A percentile compares a stretch with the other conserved stretches of the same genome.
Evolutionary conservation across 2,113 vertebrate genomes (phyloP).

Genomic region (Nothocercus julius): DNA sequence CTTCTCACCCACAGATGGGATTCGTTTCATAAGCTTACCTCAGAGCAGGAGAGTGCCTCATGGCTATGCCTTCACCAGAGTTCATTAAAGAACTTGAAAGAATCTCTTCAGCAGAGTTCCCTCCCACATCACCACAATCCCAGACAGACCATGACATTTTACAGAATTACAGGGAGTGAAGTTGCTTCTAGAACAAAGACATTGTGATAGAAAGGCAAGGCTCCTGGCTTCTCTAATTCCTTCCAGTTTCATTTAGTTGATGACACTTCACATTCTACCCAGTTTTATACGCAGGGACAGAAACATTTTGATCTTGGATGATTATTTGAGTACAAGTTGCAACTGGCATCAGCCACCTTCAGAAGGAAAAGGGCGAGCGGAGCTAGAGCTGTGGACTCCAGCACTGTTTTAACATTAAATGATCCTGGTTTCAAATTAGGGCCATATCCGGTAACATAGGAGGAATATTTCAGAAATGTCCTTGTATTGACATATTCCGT

Average conservation of each 20-base stretch:
- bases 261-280: neutral
- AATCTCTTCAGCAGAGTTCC: constrained; percentile 30
- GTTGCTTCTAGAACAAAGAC: neutral
- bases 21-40: constrained; percentile 50
- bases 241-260: neutral
- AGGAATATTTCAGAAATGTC: neutral
- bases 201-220: neutral
- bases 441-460: neutral
- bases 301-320: neutral
- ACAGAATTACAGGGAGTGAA: constrained; percentile 13
- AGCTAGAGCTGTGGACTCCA: neutral
- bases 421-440: neutral
- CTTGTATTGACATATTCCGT: neutral
- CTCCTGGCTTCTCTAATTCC: neutral
- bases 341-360: neutral
- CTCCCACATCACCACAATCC: constrained; percentile 31
- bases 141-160: constrained; percentile 40
- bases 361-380: neutral
- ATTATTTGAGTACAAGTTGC: neutral
- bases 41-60: constrained; percentile 40
- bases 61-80: constrained; percentile 1
- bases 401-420: neutral
- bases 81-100: constrained; percentile 43
- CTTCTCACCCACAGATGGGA: constrained; percentile 20
- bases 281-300: neutral